phyloP scores from a whole-genome alignment of 2,797 vertebrate genomes.

The Neopelma chrysocephalum region DNA sequence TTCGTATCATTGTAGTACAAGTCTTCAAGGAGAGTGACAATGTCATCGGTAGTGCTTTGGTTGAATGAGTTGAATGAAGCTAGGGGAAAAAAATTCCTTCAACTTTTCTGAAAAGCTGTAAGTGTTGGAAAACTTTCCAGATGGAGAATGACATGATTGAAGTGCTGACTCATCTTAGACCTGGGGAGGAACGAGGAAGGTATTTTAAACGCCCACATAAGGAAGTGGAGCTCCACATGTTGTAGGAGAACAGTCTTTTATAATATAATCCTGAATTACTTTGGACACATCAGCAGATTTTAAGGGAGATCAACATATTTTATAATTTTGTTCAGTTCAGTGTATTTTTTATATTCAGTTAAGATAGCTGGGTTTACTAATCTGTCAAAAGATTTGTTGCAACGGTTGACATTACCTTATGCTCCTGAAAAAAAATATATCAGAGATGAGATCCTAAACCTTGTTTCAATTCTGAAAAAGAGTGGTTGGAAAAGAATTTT shows the following conservation, averaged over 20 bases:
- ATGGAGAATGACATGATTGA: neutral
- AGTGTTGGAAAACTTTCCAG: neutral
- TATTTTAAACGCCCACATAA: neutral
- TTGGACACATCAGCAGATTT: neutral
- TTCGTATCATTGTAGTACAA: neutral
- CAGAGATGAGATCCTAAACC: neutral
- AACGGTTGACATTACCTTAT: neutral
- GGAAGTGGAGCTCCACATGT: neutral
- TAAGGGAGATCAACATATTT: fast-evolving
- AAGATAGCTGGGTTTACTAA: neutral
- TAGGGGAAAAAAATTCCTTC: neutral
- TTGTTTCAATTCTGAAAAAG: neutral
- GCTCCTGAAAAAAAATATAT: neutral
- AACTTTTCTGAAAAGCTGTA: neutral
- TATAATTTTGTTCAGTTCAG: neutral
- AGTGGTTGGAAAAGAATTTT: neutral
- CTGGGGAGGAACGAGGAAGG: neutral
- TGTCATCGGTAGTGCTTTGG: neutral
- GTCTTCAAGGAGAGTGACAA: neutral
- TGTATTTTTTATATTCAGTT: neutral
- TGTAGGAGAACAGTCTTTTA: neutral
- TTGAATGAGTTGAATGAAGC: neutral
- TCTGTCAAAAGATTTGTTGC: neutral
- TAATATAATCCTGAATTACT: neutral
- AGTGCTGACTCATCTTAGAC: neutral